Percentiles rank a stretch among this genome's conserved stretches.
These are phyloP conservation scores for Cepaea hortensis DNA, from an alignment of 2,888 invertebrate genomes.

Conservation along the genomic window DNA sequence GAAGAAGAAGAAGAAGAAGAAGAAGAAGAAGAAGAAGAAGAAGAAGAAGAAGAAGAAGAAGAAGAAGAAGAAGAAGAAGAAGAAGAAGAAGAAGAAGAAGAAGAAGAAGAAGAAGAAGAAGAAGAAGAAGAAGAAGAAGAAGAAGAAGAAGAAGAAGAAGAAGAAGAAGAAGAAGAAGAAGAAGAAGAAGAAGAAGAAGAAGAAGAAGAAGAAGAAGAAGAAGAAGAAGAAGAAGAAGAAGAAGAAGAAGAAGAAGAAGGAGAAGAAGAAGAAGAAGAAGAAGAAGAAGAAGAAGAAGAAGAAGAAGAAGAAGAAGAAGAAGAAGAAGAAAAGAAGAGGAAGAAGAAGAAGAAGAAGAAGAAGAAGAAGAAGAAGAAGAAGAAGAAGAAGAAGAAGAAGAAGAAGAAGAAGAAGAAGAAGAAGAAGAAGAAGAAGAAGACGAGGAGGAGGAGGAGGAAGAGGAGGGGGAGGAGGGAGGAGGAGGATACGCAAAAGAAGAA, in stretches of 20 bases:
- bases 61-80: background rate
- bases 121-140: constrained; percentile 4
- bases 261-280: constrained; percentile 5
- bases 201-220: background rate
- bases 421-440: constrained; percentile 2
- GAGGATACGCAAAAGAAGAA: background rate
- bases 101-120: background rate
- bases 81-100: background rate
- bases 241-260: background rate
- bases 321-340: background rate
- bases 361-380: background rate
- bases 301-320: background rate
- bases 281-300: background rate
- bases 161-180: constrained; percentile 18
- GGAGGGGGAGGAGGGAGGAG: no score
- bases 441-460: no score
- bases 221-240: background rate
- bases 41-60: background rate
- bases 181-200: constrained; percentile 11
- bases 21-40: background rate
- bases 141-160: constrained; percentile 23
- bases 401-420: background rate
- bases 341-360: background rate
- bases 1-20: no score
- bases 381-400: no score